Conservation (phyloP, 2,797 vertebrate genomes). For the Bradypodion pumilum region DNA sequence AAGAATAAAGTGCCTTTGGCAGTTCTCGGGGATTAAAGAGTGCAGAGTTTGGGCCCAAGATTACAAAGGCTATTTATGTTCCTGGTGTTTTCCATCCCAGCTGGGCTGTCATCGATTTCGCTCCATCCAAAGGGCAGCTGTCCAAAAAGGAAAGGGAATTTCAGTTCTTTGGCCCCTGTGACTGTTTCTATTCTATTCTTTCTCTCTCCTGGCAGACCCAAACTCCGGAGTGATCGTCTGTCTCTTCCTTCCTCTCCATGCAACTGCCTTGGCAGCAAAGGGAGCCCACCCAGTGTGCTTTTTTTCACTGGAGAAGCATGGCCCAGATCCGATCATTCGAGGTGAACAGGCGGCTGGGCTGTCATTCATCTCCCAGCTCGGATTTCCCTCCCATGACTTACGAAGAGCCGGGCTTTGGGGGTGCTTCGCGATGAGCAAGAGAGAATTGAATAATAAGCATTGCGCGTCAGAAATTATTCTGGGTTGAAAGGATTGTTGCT, state of each 20-base stretch:
- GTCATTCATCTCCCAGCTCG: background rate
- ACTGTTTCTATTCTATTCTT: slow-evolving; percentile 10
- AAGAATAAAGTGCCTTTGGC: too few relatives aligned
- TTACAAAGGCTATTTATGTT: background rate
- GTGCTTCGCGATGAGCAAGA: slow-evolving; percentile 40
- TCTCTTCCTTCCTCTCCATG: slow-evolving; percentile 9
- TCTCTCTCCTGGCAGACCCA: background rate
- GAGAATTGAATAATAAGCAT: background rate
- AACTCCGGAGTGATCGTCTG: fast-evolving
- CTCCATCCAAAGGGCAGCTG: background rate
- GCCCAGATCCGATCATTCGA: background rate
- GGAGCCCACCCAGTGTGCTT: slow-evolving; percentile 43
- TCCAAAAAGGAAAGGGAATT: slow-evolving; percentile 1
- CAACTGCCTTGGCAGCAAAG: background rate
- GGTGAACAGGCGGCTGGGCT: background rate
- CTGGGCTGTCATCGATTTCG: slow-evolving; percentile 22
- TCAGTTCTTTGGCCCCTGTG: background rate
- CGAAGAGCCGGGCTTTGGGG: fast-evolving
- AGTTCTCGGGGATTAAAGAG: background rate
- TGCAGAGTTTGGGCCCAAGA: background rate
- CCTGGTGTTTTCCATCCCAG: slow-evolving; percentile 2
- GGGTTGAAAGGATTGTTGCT: too few relatives aligned
- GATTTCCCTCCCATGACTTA: background rate
- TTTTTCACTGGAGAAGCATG: background rate
- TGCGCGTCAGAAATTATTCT: too few relatives aligned